A percentile compares a stretch with the other conserved stretches of the same genome.
Conservation (phyloP, 2,888 invertebrate species). For the Sturmia bella region DNA sequence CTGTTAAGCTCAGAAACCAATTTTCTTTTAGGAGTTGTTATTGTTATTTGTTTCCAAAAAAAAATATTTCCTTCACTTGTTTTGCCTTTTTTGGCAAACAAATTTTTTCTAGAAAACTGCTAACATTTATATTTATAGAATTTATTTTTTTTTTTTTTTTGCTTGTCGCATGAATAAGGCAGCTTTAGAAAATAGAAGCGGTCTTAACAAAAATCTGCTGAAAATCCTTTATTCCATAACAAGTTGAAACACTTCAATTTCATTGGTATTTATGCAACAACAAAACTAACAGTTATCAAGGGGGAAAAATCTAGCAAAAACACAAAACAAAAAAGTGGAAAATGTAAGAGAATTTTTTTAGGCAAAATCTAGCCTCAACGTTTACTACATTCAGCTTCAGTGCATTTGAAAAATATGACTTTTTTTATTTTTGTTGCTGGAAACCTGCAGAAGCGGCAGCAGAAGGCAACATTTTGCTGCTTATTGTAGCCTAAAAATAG, state of each 20-base stretch:
- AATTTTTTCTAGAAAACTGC: constrained; percentile 29
- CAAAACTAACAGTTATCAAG: constrained; percentile 25
- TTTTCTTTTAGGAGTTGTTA: constrained; percentile 9
- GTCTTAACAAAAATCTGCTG: constrained; percentile 32
- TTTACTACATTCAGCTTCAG: constrained; percentile 73
- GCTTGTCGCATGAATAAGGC: constrained; percentile 52
- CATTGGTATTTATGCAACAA: constrained; percentile 69
- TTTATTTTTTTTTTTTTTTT: constrained; percentile 39
- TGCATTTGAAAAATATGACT: constrained; percentile 73
- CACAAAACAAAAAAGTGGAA: neutral
- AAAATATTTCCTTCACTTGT: constrained; percentile 15
- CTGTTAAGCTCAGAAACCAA: constrained; percentile 46
- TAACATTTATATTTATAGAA: constrained; percentile 43
- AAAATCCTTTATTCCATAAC: constrained; percentile 61
- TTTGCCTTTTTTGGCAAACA: neutral
- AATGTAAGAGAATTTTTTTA: constrained; percentile 18
- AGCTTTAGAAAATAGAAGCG: neutral
- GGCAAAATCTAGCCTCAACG: constrained; percentile 69
- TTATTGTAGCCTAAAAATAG: constrained; percentile 65
- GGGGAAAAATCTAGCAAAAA: neutral
- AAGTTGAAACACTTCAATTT: constrained; percentile 72
- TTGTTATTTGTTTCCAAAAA: neutral
- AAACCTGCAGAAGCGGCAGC: constrained; percentile 37
- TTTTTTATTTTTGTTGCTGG: constrained; percentile 58
- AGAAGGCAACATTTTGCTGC: constrained; percentile 57